Conservation (phyloP, 2,797 vertebrate genomes). For the Lepidocolaptes lacrymiger region DNA sequence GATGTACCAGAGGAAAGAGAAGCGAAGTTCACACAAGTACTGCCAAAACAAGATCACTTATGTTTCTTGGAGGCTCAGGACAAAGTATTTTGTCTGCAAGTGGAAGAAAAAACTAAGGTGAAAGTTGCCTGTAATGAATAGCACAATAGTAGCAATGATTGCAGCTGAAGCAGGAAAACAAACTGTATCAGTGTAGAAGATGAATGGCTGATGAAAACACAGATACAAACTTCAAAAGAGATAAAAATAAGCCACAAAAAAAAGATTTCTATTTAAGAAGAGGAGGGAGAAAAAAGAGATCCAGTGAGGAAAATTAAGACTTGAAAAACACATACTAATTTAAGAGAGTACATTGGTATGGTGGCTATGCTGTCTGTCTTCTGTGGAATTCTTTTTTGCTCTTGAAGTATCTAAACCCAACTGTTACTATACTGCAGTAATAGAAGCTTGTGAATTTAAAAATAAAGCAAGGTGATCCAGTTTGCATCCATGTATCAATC, state of each 20-base stretch:
- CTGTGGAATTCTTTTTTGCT: not conserved
- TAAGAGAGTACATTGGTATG: not conserved
- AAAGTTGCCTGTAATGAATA: not conserved
- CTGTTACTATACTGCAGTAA: not conserved
- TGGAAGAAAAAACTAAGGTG: not conserved
- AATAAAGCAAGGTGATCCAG: not conserved
- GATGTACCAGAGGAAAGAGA: not conserved
- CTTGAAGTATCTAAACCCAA: not conserved
- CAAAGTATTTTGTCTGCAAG: not conserved
- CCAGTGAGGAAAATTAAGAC: not conserved
- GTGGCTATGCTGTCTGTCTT: not conserved
- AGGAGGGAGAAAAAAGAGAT: not conserved
- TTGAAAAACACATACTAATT: not conserved
- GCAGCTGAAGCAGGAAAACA: not conserved
- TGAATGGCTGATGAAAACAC: not conserved
- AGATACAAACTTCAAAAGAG: not conserved
- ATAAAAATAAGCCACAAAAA: not conserved
- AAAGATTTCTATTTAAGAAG: not conserved
- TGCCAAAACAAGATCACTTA: not conserved
- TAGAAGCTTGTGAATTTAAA: not conserved
- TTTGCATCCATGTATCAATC: not conserved
- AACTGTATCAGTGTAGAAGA: not conserved
- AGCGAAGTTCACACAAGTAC: not conserved
- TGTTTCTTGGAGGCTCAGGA: not conserved
- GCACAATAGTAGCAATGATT: not conserved